These are phyloP conservation scores for Caerostris darwini DNA, from an alignment of 1,140 invertebrate genomes.

Conservation along the genomic window DNA sequence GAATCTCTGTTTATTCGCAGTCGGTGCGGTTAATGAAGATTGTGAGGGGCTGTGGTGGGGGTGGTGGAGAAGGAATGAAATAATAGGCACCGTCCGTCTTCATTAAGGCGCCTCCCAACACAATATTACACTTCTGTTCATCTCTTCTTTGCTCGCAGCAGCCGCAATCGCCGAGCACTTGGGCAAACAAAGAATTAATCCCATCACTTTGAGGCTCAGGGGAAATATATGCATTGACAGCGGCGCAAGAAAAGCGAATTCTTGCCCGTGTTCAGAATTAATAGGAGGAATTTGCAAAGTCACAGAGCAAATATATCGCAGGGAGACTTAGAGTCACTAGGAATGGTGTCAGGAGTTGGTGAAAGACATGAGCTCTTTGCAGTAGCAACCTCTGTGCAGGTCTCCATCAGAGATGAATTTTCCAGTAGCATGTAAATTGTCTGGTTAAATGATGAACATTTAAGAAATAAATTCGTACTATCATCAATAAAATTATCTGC, in stretches of 20 bases:
- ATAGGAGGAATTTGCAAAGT: conserved; percentile 6
- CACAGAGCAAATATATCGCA: background rate
- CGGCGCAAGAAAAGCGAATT: background rate
- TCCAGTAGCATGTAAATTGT: too few relatives aligned
- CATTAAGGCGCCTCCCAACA: conserved; percentile 54
- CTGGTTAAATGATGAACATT: too few relatives aligned
- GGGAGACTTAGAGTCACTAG: background rate
- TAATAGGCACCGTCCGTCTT: conserved; percentile 47
- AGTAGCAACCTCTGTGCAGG: too few relatives aligned
- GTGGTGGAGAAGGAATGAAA: conserved; percentile 22
- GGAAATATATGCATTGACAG: conserved; percentile 41
- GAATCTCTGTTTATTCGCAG: conserved; percentile 1
- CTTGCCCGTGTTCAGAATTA: background rate
- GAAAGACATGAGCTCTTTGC: too few relatives aligned
- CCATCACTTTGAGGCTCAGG: conserved; percentile 40
- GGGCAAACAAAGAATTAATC: conserved; percentile 61
- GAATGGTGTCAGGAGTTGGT: background rate
- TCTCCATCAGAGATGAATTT: too few relatives aligned
- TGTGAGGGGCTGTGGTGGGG: background rate
- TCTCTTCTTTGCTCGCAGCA: background rate
- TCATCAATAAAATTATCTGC: background rate
- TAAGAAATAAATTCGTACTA: background rate
- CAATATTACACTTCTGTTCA: conserved; percentile 63
- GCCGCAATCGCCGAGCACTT: conserved; percentile 3
- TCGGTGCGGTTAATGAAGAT: conserved; percentile 10